Percentiles rank a stretch among this genome's conserved stretches.
phyloP scores from a whole-genome alignment of 2,888 invertebrate species.

The Drosophila atripex region DNA sequence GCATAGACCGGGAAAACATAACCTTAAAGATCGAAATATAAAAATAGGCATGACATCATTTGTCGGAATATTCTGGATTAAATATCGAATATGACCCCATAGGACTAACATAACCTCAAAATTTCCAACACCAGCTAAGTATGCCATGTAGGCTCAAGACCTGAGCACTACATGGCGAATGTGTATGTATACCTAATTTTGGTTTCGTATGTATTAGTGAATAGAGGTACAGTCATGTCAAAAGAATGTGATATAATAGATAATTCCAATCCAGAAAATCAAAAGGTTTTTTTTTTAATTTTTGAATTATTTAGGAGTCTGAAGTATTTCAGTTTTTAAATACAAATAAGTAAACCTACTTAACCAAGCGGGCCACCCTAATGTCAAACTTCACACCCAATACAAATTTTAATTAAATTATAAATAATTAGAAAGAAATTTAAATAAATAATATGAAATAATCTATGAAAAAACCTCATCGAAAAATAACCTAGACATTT shows the following conservation, averaged over 20 bases:
- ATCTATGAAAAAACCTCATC: too few relatives aligned
- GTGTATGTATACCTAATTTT: conserved; percentile 21
- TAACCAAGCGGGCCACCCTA: background rate
- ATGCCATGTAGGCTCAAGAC: conserved; percentile 8
- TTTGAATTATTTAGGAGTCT: too few relatives aligned
- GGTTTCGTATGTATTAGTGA: background rate
- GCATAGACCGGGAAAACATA: conserved; percentile 12
- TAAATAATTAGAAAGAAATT: too few relatives aligned
- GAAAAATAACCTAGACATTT: too few relatives aligned
- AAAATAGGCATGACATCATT: conserved; percentile 21
- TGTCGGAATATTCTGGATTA: conserved; percentile 10
- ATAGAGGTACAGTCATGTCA: conserved; percentile 19
- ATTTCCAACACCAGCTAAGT: background rate
- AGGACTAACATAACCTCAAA: conserved; percentile 24
- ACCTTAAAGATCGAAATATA: conserved; percentile 6
- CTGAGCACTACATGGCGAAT: conserved; percentile 8
- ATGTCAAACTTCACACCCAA: too few relatives aligned
- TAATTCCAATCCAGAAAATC: background rate
- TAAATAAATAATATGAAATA: too few relatives aligned
- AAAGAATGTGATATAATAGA: conserved; percentile 1
- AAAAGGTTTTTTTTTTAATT: background rate
- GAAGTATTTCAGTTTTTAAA: too few relatives aligned
- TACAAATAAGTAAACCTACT: too few relatives aligned
- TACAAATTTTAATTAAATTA: too few relatives aligned
- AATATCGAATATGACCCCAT: conserved; percentile 1